Base-by-base conservation (phyloP, 2,797 vertebrate species). In the Thaleichthys pacificus region DNA sequence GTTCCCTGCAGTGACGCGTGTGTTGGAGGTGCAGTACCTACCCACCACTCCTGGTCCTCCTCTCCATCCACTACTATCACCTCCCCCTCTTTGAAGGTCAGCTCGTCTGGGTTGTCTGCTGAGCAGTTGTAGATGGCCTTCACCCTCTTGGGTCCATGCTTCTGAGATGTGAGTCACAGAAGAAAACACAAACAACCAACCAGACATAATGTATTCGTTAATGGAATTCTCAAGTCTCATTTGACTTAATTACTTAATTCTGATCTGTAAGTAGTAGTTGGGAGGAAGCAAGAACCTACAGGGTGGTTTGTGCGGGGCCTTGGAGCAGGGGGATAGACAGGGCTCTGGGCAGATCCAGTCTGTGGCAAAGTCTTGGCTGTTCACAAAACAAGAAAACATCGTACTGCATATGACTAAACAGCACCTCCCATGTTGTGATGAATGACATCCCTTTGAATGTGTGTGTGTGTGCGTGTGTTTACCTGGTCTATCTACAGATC, bases 1-100 rank as follows among this genome's bases (percentile, higher is more conserved):
- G 6, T 64, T 17, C 21, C 32, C 9, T 19, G 32, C 30, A 15
- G 24, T 62, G 11, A n/a, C 5, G 9, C 47, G 63, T 5, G 35
- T 38, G 63, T 49, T 12, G 3, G 24, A 54, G 26, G 38, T 1
- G 22, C 5, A 57, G 68, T 61, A 98, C 97, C 96, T 78, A 99
- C 97, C 97, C 95, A 97, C 97, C 97, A 99, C 89, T 98, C 97
- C 22, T 89, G 92, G 91, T 98, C 97, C 88, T 98, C 97, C 81
- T 97, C 97, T 56, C 94, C 95, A 6, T 97, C 96, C 58, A 99
- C 96, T 51, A 99, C 87, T 60, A 99, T 97, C 79, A 98, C 93
- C 49, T 98, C 97, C 24, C 97, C 97, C 83, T 97, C 97, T 0
- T 57, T 84, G 89, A 99, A 99, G 0, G 97, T 96, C 72, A 99